phyloP scores from a whole-genome alignment of 1,140 invertebrate genomes.

The Drosophila takahashii region DNA sequence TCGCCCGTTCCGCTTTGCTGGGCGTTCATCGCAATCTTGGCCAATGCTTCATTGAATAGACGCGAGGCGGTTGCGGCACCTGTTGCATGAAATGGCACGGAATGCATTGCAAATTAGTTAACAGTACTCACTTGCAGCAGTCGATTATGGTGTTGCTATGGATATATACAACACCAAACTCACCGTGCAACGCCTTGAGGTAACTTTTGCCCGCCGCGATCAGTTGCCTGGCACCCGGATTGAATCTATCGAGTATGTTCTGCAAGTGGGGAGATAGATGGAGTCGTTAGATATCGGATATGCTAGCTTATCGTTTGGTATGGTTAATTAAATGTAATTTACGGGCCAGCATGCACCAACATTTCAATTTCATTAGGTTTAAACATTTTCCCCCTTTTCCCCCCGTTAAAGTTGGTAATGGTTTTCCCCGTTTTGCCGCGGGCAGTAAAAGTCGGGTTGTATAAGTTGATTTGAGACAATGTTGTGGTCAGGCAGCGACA shows the following conservation, averaged over 20 bases:
- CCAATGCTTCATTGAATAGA: constrained; percentile 94
- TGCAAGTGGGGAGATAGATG: constrained; percentile 85
- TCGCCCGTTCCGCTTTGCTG: constrained; percentile 95
- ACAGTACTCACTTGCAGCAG: constrained; percentile 45
- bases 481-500: constrained; percentile 61
- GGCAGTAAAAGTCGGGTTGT: constrained; percentile 71
- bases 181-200: constrained; percentile 95
- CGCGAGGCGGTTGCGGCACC: constrained; percentile 94
- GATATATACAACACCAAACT: constrained; percentile 84
- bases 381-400: not conserved
- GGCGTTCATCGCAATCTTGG: constrained; percentile 93
- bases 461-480: constrained; percentile 57
- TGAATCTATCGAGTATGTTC: constrained; percentile 98
- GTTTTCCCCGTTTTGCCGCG: constrained; percentile 48
- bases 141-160: constrained; percentile 28
- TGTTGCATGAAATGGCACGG: constrained; percentile 85
- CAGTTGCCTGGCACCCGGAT: constrained; percentile 95
- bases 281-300: constrained; percentile 24
- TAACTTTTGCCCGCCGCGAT: constrained; percentile 97
- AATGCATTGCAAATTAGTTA: constrained; percentile 78
- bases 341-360: constrained; percentile 43
- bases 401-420: constrained; percentile 23
- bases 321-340: constrained; percentile 64
- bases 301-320: constrained; percentile 9
- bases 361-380: constrained; percentile 56